These are phyloP conservation scores for Drosophila mimica DNA, from an alignment of 2,888 invertebrate genomes.

Conservation along the genomic window DNA sequence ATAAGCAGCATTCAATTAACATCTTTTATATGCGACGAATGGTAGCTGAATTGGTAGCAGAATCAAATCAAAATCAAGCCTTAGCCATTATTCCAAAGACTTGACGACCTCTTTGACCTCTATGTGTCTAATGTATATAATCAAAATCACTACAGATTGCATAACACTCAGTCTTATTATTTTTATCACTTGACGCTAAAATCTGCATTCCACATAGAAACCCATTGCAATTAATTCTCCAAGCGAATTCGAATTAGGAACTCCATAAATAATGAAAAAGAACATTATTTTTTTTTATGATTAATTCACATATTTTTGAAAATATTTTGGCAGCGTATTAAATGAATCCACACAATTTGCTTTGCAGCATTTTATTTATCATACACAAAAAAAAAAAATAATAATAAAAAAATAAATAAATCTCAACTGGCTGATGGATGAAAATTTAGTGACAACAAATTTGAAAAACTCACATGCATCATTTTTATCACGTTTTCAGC, in stretches of 20 bases:
- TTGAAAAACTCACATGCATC: conserved; percentile 8
- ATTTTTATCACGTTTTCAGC: conserved; percentile 41
- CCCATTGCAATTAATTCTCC: background rate
- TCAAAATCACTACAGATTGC: background rate
- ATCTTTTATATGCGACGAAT: conserved; percentile 12
- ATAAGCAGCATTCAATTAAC: conserved; percentile 21
- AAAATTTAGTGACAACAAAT: background rate
- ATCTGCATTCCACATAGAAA: background rate
- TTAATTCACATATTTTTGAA: background rate
- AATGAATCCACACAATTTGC: background rate
- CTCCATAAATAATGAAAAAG: background rate
- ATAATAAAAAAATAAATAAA: conserved; percentile 6
- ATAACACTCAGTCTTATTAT: background rate
- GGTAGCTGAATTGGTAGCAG: conserved; percentile 6
- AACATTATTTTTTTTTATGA: no score
- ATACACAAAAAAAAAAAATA: conserved; percentile 2
- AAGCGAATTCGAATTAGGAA: background rate
- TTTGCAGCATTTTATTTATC: background rate
- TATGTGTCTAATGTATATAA: background rate
- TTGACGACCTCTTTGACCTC: background rate
- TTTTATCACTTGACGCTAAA: background rate
- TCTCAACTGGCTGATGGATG: conserved; percentile 1
- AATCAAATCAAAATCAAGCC: background rate
- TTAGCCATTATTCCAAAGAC: background rate
- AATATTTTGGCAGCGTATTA: background rate